phyloP scores from a whole-genome alignment of 2,888 invertebrate species.

The Galeopsomyia nigrocyanea region DNA sequence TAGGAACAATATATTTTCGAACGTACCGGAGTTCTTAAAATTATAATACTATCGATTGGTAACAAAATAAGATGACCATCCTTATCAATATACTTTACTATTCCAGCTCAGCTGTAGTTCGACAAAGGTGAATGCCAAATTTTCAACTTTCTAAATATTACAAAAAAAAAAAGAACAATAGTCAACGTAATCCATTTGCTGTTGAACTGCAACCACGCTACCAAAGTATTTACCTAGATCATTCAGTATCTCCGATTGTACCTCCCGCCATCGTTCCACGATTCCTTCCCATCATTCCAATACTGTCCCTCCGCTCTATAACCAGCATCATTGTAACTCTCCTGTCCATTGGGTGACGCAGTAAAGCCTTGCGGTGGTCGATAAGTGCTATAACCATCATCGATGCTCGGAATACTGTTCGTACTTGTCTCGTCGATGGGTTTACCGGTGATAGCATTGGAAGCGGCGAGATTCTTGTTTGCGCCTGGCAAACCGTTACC shows the following conservation, averaged over 20 bases:
- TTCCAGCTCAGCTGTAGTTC: too few relatives aligned
- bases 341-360: background rate
- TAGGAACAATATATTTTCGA: too few relatives aligned
- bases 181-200: too few relatives aligned
- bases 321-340: background rate
- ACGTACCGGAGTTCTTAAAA: too few relatives aligned
- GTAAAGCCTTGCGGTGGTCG: background rate
- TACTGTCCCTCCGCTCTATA: slow-evolving; percentile 7
- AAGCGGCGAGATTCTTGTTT: slow-evolving; percentile 51
- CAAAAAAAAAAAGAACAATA: too few relatives aligned
- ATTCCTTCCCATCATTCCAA: slow-evolving; percentile 2
- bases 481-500: slow-evolving; percentile 55
- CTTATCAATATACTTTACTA: too few relatives aligned
- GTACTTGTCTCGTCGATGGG: background rate
- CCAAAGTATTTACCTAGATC: too few relatives aligned
- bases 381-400: background rate
- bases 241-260: background rate
- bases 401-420: background rate
- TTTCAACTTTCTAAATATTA: too few relatives aligned
- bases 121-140: too few relatives aligned
- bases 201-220: too few relatives aligned
- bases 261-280: slow-evolving; percentile 1
- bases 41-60: too few relatives aligned
- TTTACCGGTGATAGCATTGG: slow-evolving; percentile 49
- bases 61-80: too few relatives aligned